Conservation (phyloP, 2,888 invertebrate genomes). For the Ormyrus labotus region DNA sequence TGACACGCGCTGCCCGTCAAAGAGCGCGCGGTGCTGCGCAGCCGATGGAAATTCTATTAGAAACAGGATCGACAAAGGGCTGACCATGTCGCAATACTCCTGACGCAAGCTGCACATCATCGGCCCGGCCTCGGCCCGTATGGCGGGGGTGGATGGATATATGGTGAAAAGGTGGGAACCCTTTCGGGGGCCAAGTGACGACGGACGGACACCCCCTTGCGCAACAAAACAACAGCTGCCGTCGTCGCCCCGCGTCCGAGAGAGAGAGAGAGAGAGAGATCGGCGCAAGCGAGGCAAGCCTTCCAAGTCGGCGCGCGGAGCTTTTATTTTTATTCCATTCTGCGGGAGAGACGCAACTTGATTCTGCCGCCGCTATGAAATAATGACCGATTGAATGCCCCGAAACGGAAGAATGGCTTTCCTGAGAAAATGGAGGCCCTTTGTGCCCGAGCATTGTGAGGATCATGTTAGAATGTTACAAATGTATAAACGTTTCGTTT, state of each 20-base stretch:
- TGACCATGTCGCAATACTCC: slow-evolving; percentile 38
- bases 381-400: slow-evolving; percentile 48
- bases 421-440: slow-evolving; percentile 8
- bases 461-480: not conserved
- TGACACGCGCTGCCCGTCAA: no score
- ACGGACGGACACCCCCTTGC: slow-evolving; percentile 62
- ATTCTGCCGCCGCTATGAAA: slow-evolving; percentile 33
- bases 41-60: slow-evolving; percentile 33
- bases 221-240: slow-evolving; percentile 75
- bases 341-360: slow-evolving; percentile 39
- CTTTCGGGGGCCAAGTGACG: slow-evolving; percentile 51
- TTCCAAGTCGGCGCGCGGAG: slow-evolving; percentile 22
- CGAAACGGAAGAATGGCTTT: slow-evolving; percentile 15
- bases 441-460: slow-evolving; percentile 15
- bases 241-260: slow-evolving; percentile 33
- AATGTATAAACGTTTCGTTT: not conserved
- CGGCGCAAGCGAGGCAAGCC: slow-evolving; percentile 15
- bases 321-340: not conserved
- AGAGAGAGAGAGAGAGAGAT: not conserved
- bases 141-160: no score
- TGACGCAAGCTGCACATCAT: slow-evolving; percentile 51
- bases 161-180: slow-evolving; percentile 57
- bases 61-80: slow-evolving; percentile 34
- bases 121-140: no score
- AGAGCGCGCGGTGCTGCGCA: no score